Evolutionary conservation across 2,113 vertebrate species (phyloP).

Genomic region (Hystrix brachyura): DNA sequence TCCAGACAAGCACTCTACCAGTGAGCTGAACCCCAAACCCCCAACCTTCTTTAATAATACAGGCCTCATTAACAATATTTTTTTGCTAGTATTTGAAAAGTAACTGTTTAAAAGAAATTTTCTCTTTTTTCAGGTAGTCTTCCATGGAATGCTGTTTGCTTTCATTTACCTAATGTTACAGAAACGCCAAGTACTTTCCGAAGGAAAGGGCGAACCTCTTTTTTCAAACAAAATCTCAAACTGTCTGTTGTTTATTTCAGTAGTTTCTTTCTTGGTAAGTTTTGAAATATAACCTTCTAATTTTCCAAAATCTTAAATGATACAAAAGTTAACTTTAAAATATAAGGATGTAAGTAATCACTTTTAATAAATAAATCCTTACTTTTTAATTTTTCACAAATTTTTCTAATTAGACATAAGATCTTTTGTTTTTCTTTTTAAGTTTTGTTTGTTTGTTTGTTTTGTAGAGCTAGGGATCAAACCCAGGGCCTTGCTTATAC

Average conservation of each 20-base stretch:
- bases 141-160: constrained; percentile 97
- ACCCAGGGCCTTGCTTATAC: not conserved
- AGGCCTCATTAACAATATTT: constrained; percentile 18
- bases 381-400: not conserved
- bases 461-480: not conserved
- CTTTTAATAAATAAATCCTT: not conserved
- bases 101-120: constrained; percentile 55
- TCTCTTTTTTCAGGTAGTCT: constrained; percentile 91
- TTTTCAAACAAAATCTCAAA: constrained; percentile 95
- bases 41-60: not conserved
- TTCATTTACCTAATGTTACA: constrained; percentile 96
- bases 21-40: too few relatives aligned
- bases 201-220: constrained; percentile 96
- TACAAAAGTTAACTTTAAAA: constrained; percentile 38
- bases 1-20: too few relatives aligned
- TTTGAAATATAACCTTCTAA: constrained; percentile 52
- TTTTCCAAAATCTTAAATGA: constrained; percentile 12
- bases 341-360: not conserved
- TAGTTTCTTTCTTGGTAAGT: constrained; percentile 96
- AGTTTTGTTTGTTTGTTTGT: not conserved
- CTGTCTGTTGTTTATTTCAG: constrained; percentile 94
- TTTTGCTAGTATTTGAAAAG: constrained; percentile 23
- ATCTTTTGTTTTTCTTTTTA: not conserved
- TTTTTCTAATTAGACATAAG: constrained; percentile 31
- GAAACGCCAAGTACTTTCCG: constrained; percentile 93